Conservation (phyloP, 2,113 vertebrate genomes). For the Turnix velox region DNA sequence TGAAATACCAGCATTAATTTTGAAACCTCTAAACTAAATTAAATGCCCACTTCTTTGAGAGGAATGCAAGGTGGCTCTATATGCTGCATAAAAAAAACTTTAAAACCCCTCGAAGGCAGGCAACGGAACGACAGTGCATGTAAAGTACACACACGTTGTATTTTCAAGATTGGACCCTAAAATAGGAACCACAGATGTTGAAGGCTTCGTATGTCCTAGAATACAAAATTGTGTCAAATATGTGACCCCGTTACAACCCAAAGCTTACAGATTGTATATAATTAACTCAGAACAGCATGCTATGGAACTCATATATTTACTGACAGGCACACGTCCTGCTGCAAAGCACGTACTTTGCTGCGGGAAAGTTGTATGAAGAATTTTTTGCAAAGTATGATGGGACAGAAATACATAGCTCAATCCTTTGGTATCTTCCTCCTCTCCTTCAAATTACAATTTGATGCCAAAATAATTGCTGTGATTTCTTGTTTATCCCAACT, state of each 20-base stretch:
- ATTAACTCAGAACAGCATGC: conserved; percentile 19
- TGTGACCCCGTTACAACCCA: conserved; percentile 1
- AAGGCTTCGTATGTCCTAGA: conserved; percentile 37
- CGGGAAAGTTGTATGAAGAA: not conserved
- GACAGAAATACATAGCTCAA: not conserved
- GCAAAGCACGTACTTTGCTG: not conserved
- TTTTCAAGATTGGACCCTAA: conserved; percentile 26
- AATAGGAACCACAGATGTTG: conserved; percentile 52
- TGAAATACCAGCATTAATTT: not conserved
- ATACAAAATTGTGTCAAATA: conserved; percentile 30
- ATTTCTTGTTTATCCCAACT: not conserved
- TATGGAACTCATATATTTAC: conserved; percentile 7
- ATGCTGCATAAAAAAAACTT: not conserved
- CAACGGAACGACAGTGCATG: conserved; percentile 7
- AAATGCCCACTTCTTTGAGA: not conserved
- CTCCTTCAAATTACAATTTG: too few species aligned
- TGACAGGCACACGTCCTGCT: not conserved
- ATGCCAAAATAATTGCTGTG: not conserved
- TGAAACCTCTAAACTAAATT: not conserved
- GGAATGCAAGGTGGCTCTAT: not conserved
- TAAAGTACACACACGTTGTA: not conserved
- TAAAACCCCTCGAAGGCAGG: not conserved
- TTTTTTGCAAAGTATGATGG: not conserved
- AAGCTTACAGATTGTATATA: conserved; percentile 24
- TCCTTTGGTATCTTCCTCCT: not conserved